These are phyloP conservation scores for Squalus acanthias DNA, from an alignment of 2,797 vertebrate species.

Conservation along the genomic window DNA sequence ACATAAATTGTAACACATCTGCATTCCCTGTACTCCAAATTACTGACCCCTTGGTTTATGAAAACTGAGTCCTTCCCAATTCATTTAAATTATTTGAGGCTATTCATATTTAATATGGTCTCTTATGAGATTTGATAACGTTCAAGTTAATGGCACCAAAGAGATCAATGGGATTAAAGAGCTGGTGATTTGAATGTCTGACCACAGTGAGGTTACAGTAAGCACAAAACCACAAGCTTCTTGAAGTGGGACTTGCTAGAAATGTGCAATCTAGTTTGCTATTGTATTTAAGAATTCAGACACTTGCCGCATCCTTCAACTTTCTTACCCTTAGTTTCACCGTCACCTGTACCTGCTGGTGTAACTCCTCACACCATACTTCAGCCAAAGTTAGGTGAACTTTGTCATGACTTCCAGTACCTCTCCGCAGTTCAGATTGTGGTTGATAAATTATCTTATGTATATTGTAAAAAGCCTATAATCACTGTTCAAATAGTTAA, in stretches of 20 bases:
- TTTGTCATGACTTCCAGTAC: not conserved
- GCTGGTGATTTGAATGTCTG: not conserved
- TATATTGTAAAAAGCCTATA: not conserved
- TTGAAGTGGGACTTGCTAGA: not conserved
- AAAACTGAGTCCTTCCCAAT: not conserved
- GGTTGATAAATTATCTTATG: not conserved
- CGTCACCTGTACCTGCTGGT: not conserved
- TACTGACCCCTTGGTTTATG: not conserved
- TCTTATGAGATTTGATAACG: not conserved
- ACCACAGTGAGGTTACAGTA: not conserved
- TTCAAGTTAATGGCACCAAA: not conserved
- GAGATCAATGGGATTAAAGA: not conserved
- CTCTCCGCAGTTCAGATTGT: not conserved
- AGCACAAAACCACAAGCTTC: not conserved
- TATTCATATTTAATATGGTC: not conserved
- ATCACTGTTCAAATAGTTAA: not conserved
- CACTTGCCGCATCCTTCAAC: not conserved
- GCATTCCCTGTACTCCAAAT: not conserved
- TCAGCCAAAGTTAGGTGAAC: not conserved
- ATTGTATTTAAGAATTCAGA: not conserved
- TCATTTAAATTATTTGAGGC: not conserved
- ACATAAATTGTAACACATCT: not conserved
- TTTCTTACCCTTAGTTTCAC: not conserved
- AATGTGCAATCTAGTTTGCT: not conserved
- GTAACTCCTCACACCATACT: not conserved